Percentiles rank a stretch among this genome's conserved stretches.
Conservation (phyloP, 2,888 invertebrate genomes). For the Ectemnius continuus region DNA sequence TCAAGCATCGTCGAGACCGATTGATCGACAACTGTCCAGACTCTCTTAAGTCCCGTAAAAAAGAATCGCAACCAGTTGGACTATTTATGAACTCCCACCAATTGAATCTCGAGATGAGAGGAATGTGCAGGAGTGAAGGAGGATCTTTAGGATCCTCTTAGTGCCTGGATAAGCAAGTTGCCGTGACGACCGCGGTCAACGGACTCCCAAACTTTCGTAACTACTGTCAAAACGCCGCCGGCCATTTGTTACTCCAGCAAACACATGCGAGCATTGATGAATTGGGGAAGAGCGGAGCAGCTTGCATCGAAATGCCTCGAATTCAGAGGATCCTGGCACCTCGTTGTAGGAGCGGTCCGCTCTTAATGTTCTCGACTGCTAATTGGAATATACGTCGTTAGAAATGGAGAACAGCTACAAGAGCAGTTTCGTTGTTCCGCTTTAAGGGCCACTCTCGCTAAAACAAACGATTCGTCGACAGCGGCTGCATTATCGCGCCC, state of each 20-base stretch:
- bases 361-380: background rate
- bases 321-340: no score
- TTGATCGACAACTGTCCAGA: conserved; percentile 36
- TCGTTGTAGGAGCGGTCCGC: no score
- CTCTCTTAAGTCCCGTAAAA: no score
- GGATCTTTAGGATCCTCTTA: conserved; percentile 1
- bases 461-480: no score
- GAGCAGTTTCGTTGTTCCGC: no score
- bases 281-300: conserved; percentile 5
- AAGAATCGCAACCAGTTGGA: no score
- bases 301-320: no score
- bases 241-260: conserved; percentile 17
- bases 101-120: background rate
- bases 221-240: conserved; percentile 20
- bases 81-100: background rate
- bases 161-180: conserved; percentile 24
- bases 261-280: conserved; percentile 33
- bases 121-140: background rate
- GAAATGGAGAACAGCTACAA: no score
- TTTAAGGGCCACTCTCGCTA: no score
- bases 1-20: conserved; percentile 50
- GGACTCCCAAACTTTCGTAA: conserved; percentile 16
- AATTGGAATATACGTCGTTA: no score
- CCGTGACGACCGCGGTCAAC: conserved; percentile 21
- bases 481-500: no score